Percentiles rank a stretch among this genome's conserved stretches.
These are phyloP conservation scores for Eupithecia pulchellata DNA, from an alignment of 2,888 invertebrate species.

Conservation along the genomic window DNA sequence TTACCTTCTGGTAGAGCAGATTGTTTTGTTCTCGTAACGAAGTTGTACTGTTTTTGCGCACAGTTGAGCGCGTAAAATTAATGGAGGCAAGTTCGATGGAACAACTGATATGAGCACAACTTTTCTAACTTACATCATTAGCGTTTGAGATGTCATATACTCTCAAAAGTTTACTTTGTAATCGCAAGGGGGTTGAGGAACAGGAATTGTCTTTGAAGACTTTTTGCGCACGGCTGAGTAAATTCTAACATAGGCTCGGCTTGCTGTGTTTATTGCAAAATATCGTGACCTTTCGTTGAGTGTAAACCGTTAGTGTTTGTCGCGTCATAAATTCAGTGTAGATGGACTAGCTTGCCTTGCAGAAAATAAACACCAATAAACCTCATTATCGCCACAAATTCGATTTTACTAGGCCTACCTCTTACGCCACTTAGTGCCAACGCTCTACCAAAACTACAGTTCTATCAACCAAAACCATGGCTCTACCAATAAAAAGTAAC, in stretches of 20 bases:
- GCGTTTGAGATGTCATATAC: slow-evolving; percentile 48
- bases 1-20: slow-evolving; percentile 35
- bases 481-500: not conserved
- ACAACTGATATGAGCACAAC: slow-evolving; percentile 52
- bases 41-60: slow-evolving; percentile 58
- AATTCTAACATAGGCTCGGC: not conserved
- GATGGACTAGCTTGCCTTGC: not conserved
- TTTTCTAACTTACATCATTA: slow-evolving; percentile 51
- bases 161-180: slow-evolving; percentile 25
- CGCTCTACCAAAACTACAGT: not conserved
- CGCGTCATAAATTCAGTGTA: not conserved
- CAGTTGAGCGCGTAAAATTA: slow-evolving; percentile 59
- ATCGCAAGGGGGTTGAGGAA: not conserved
- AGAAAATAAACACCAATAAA: not conserved
- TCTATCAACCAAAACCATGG: not conserved
- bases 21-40: slow-evolving; percentile 56
- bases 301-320: not conserved
- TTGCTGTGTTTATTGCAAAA: not conserved
- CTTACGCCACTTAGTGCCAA: not conserved
- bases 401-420: not conserved
- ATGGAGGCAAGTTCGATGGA: slow-evolving; percentile 57
- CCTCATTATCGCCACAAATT: not conserved
- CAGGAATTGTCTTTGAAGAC: not conserved
- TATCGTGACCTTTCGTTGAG: not conserved
- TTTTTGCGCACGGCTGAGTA: not conserved